Base-by-base conservation (phyloP, 2,888 invertebrate species). In the Aporophyla lueneburgensis region DNA sequence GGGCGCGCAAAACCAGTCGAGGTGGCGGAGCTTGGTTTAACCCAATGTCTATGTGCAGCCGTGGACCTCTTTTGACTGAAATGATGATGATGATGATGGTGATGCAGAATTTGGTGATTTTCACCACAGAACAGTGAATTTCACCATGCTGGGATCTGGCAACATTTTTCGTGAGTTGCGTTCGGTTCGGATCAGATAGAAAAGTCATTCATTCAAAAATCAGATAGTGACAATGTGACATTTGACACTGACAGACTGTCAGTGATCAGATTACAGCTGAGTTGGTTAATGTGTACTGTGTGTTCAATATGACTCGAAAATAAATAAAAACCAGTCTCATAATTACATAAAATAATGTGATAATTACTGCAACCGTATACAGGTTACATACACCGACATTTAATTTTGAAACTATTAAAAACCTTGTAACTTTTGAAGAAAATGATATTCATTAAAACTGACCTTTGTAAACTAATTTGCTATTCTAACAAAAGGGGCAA, bases 381-480 rank as follows among this genome's bases (percentile, higher is more conserved):
- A 21, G 27, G 14, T 56, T 56, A 51, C 4, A 63, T 24, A 54
- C 5, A 27, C 7, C 0, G 0, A 33, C 1, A 51, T 33, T 16
- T 27, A 43, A 16, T 33, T 24, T 56, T 51, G 0, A 67, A 51
- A 51, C 9, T 0, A 16, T 46, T 71, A 21, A 77, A 79, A 53
- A 61, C 6, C 14, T 5, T 12, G 24, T 21, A n/a, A 24, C 14
- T 24, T n/a, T 24, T 9, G 21, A 51, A 14, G 9, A 54, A 56
- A 74, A 62, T 21, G 7, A 10, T 49, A 66, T 24, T 56, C 1
- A 33, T 66, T 70, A 2, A 21, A 54, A 46, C 12, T 70, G 65
- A 70, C 81, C 80, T 76, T 65, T 54, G 7, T 53, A 65, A 61
- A 69, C 1, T 59, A 59, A 53, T 33, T 70, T 70, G 2, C 12